These are phyloP conservation scores for Thecocarcelia acutangulata DNA, from an alignment of 2,888 invertebrate species.

Conservation along the genomic window DNA sequence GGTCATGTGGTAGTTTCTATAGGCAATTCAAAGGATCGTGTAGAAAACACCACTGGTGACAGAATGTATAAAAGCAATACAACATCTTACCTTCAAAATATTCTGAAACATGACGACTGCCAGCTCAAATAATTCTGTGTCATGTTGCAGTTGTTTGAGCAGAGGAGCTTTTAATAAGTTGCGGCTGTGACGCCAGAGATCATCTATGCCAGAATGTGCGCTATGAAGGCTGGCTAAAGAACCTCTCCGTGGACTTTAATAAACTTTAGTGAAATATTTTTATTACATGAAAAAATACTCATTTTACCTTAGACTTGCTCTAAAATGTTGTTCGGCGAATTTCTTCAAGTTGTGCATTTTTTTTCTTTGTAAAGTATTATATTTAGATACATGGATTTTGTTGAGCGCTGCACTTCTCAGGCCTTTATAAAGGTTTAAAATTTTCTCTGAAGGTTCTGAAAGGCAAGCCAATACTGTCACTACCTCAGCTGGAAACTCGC, in stretches of 20 bases:
- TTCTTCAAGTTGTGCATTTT: slow-evolving; percentile 91
- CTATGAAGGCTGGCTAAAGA: slow-evolving; percentile 85
- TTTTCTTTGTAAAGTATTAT: slow-evolving; percentile 84
- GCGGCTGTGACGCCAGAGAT: slow-evolving; percentile 91
- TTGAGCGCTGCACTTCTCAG: slow-evolving; percentile 80
- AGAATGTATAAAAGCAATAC: too few species aligned
- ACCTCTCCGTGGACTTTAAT: slow-evolving; percentile 79
- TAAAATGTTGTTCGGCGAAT: slow-evolving; percentile 92
- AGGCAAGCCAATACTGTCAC: slow-evolving; percentile 93
- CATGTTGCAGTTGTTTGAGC: slow-evolving; percentile 87
- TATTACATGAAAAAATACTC: background rate
- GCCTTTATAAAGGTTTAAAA: slow-evolving; percentile 86
- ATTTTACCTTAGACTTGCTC: slow-evolving; percentile 77
- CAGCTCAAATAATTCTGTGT: slow-evolving; percentile 87
- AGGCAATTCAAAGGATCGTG: too few species aligned
- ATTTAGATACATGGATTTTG: slow-evolving; percentile 82
- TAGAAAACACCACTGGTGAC: too few species aligned
- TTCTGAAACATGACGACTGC: slow-evolving; percentile 89
- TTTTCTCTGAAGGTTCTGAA: slow-evolving; percentile 86
- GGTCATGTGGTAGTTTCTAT: too few species aligned
- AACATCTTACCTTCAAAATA: slow-evolving; percentile 86
- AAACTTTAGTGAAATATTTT: slow-evolving; percentile 71
- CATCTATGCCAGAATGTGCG: slow-evolving; percentile 85
- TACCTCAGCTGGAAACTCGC: slow-evolving; percentile 92
- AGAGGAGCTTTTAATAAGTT: slow-evolving; percentile 92